Percentiles rank a stretch among this genome's conserved stretches.
These are phyloP conservation scores for Lethenteron reissneri DNA, from an alignment of 2,113 vertebrate genomes.

Conservation along the genomic window DNA sequence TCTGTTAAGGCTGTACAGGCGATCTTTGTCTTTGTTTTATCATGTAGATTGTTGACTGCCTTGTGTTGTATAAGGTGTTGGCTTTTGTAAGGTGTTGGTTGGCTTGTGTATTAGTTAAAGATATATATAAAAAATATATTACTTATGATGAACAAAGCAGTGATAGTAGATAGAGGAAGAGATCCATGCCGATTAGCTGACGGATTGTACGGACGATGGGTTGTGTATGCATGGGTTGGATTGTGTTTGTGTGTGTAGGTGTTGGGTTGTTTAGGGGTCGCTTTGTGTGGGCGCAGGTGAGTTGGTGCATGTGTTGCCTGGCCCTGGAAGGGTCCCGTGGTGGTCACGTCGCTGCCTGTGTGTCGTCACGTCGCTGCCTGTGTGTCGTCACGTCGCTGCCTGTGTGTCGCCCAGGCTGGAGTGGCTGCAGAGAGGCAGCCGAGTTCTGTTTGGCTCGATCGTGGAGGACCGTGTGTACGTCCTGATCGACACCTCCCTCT, in stretches of 20 bases:
- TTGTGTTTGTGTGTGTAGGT: not conserved
- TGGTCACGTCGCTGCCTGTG: not conserved
- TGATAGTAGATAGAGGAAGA: too few relatives aligned
- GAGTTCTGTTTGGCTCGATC: slow-evolving; percentile 32
- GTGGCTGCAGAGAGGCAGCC: slow-evolving; percentile 32
- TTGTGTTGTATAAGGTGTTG: too few relatives aligned
- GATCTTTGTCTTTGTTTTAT: too few relatives aligned
- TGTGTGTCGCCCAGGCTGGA: slow-evolving; percentile 23
- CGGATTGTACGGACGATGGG: too few relatives aligned
- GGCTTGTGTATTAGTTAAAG: too few relatives aligned
- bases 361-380: slow-evolving; percentile 6
- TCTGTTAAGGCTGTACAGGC: too few relatives aligned
- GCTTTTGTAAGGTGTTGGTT: too few relatives aligned
- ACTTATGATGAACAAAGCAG: too few relatives aligned
- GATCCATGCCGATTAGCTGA: too few relatives aligned
- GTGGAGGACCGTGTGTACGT: slow-evolving; percentile 25
- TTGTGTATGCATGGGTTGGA: too few relatives aligned
- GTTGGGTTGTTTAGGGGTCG: not conserved
- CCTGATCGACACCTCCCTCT: slow-evolving; percentile 40
- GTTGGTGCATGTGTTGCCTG: not conserved
- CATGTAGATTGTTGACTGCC: too few relatives aligned
- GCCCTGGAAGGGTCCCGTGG: not conserved
- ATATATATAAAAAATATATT: too few relatives aligned
- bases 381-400: not conserved
- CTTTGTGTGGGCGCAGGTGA: not conserved